A percentile compares a stretch with the other conserved stretches of the same genome.
Evolutionary conservation across 2,888 invertebrate genomes (phyloP).

Genomic region (Patella pellucida): DNA sequence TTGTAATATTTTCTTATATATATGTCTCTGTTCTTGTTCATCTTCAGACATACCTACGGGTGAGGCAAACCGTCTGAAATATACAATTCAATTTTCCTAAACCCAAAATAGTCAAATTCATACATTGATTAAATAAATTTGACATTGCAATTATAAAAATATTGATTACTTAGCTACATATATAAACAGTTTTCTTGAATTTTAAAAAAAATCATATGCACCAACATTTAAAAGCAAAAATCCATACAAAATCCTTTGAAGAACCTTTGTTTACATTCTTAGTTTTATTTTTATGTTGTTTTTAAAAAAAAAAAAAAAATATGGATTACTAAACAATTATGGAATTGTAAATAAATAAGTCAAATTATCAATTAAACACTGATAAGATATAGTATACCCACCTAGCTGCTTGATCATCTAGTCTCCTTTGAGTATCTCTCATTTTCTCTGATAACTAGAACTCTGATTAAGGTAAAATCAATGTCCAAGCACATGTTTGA

Average conservation of each 20-base stretch:
- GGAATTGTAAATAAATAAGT: not conserved
- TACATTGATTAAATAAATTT: too few species aligned
- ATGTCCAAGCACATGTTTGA: slow-evolving; percentile 4
- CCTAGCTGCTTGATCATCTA: slow-evolving; percentile 64
- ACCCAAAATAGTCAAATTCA: too few species aligned
- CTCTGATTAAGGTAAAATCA: slow-evolving; percentile 13
- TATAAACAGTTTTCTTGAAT: too few species aligned
- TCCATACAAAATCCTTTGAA: too few species aligned
- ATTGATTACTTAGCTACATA: too few species aligned
- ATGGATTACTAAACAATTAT: not conserved
- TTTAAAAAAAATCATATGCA: too few species aligned
- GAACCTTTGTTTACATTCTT: not conserved
- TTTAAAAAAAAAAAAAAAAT: not conserved
- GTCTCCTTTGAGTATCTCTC: slow-evolving; percentile 58
- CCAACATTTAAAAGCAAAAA: too few species aligned
- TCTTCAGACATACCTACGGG: slow-evolving; percentile 60
- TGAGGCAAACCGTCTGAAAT: slow-evolving; percentile 56
- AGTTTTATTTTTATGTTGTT: not conserved
- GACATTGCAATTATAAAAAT: too few species aligned
- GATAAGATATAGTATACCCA: slow-evolving; percentile 36
- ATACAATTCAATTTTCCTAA: not conserved
- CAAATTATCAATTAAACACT: slow-evolving; percentile 4
- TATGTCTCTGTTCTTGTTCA: slow-evolving; percentile 59
- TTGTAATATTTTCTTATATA: slow-evolving; percentile 61
- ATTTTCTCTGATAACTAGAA: slow-evolving; percentile 63